Percentiles rank a stretch among this genome's conserved stretches.
Evolutionary conservation across 2,888 invertebrate species (phyloP).

Genomic region (Busseola fusca): DNA sequence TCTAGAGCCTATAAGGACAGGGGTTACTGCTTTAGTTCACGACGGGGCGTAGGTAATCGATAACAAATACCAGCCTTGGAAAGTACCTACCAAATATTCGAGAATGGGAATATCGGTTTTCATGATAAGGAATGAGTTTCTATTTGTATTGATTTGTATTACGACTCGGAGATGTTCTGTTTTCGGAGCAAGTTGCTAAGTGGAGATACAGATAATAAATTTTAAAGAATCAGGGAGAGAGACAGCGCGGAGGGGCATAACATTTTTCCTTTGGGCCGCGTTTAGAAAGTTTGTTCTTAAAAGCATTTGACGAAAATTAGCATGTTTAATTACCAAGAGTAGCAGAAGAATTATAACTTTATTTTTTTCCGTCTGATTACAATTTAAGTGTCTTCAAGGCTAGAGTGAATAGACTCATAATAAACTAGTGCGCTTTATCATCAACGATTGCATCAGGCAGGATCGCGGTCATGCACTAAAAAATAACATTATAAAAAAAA

Average conservation of each 20-base stretch:
- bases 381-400: too few relatives aligned
- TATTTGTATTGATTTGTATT: constrained; percentile 42
- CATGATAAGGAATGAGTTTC: constrained; percentile 24
- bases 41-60: constrained; percentile 26
- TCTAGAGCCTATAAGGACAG: constrained; percentile 20
- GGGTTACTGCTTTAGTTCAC: constrained; percentile 37
- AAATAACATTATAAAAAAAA: too few relatives aligned
- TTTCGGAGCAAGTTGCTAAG: background rate
- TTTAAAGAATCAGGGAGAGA: background rate
- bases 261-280: background rate
- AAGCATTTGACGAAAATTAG: background rate
- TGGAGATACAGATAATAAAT: background rate
- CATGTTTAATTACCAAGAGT: background rate
- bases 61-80: constrained; percentile 23
- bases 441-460: too few relatives aligned
- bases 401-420: too few relatives aligned
- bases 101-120: constrained; percentile 20
- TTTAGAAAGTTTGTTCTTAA: background rate
- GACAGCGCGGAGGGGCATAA: background rate
- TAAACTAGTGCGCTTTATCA: too few relatives aligned
- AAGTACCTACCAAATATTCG: constrained; percentile 31
- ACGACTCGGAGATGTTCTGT: background rate
- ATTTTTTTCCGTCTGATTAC: too few relatives aligned
- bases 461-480: too few relatives aligned
- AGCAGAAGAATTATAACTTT: background rate